Base-by-base conservation (phyloP, 2,888 invertebrate genomes). In the Drepana falcataria region DNA sequence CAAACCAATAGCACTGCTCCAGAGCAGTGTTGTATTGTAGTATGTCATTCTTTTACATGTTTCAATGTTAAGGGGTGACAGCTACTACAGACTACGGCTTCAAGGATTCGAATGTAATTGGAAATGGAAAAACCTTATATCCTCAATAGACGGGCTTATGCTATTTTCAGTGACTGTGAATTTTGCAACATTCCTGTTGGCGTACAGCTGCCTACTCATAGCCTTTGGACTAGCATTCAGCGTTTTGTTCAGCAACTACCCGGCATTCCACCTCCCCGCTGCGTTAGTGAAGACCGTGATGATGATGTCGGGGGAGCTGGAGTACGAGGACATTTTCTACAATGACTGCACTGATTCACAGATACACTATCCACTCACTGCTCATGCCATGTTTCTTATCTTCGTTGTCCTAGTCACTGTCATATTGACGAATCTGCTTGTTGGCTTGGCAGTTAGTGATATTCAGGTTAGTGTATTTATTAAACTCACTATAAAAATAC, bases 241-340 rank as follows among this genome's bases (percentile, higher is more conserved):
- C n/a, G 95, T 97, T 2, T 83, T 97, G 3, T 96, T 96, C 73
- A 94, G 95, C 51, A 95, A 95, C 69, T 95, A 95, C 73, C 92
- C 93, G 37, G 93, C 96, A 0, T 96, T 96, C 75, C 93, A 94
- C 63, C 91, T 95, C 2, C 87, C 93, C 0, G 91, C 93, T 53
- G 92, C 93, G 0, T 73, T 96, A 0, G 84, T 96, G 1, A 96
- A 96, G 83, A 95, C 96, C 0, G 93, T 96, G 9, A 95, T 96
- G 68, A 96, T 97, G 96, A 96, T 97, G 96, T 95, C 96, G 0
- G 96, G 96, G 0, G 96, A 97, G 79, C 77, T 96, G 52, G 96
- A 96, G 76, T 96, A 95, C 64, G 96, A 96, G 75, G 96, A 96
- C 68, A 95, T 96, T 60, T 96, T 96, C 76, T 96, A 95, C 65